Conservation (phyloP, 2,113 vertebrate species). For the Nannobrachium achirus region DNA sequence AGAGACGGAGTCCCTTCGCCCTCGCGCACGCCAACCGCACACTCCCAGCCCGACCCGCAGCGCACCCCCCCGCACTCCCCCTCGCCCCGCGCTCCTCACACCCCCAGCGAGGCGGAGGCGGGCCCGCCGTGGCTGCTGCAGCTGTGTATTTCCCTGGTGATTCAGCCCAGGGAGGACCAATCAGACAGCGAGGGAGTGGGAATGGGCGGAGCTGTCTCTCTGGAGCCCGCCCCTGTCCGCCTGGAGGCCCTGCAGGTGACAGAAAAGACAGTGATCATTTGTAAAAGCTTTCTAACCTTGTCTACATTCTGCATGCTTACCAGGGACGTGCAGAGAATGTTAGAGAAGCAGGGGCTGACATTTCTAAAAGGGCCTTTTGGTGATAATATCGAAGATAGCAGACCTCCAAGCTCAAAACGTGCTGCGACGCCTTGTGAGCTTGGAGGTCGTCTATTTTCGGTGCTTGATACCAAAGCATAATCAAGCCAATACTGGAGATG, state of each 20-base stretch:
- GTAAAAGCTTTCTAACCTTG: too few species aligned
- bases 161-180: slow-evolving; percentile 87
- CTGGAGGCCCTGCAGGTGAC: slow-evolving; percentile 93
- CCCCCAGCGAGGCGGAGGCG: slow-evolving; percentile 26
- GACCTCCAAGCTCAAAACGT: too few species aligned
- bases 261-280: neutral
- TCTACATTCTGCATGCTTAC: too few species aligned
- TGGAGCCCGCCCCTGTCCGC: slow-evolving; percentile 89
- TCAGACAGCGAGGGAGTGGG: slow-evolving; percentile 79
- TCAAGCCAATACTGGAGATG: too few species aligned
- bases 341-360: too few species aligned
- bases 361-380: too few species aligned
- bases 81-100: slow-evolving; percentile 45
- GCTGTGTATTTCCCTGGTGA: slow-evolving; percentile 83
- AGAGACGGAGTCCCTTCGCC: slow-evolving; percentile 40
- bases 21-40: slow-evolving; percentile 33
- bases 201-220: slow-evolving; percentile 27
- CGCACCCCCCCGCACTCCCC: slow-evolving; percentile 7
- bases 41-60: slow-evolving; percentile 12
- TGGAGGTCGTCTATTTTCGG: too few species aligned
- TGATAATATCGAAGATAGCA: too few species aligned
- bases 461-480: too few species aligned
- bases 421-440: too few species aligned
- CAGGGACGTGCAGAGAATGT: too few species aligned
- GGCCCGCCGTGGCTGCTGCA: slow-evolving; percentile 87